Conservation (phyloP, 2,113 vertebrate genomes). For the Macquaria ambigua region DNA sequence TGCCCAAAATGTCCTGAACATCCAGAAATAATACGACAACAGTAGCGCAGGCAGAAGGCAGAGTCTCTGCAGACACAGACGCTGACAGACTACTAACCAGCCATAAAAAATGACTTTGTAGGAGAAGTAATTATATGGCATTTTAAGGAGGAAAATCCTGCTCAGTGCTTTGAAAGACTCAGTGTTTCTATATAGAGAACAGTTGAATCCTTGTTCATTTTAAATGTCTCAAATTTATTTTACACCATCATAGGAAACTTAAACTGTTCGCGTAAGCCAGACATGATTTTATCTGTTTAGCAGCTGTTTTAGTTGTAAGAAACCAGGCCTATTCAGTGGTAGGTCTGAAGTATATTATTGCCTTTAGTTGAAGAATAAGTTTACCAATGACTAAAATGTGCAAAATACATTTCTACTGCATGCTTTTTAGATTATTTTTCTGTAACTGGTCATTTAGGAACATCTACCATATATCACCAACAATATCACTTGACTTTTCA, state of each 20-base stretch:
- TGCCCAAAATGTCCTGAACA: background rate
- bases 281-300: background rate
- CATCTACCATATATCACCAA: no score
- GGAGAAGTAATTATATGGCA: slow-evolving; percentile 24
- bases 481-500: background rate
- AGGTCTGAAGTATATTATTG: background rate
- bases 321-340: background rate
- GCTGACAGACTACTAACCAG: background rate
- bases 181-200: background rate
- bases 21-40: background rate
- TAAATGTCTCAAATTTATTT: background rate
- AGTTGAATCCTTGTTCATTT: background rate
- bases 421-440: background rate
- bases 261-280: background rate
- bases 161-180: background rate
- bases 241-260: background rate
- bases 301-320: background rate
- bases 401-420: background rate
- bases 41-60: background rate
- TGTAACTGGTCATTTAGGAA: background rate
- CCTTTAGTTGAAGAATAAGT: no score
- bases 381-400: background rate
- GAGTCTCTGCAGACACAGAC: background rate
- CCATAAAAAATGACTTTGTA: slow-evolving; percentile 13
- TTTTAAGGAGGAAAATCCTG: slow-evolving; percentile 21